These are phyloP conservation scores for Gymnocypris eckloni DNA, from an alignment of 2,797 vertebrate genomes.

Conservation along the genomic window DNA sequence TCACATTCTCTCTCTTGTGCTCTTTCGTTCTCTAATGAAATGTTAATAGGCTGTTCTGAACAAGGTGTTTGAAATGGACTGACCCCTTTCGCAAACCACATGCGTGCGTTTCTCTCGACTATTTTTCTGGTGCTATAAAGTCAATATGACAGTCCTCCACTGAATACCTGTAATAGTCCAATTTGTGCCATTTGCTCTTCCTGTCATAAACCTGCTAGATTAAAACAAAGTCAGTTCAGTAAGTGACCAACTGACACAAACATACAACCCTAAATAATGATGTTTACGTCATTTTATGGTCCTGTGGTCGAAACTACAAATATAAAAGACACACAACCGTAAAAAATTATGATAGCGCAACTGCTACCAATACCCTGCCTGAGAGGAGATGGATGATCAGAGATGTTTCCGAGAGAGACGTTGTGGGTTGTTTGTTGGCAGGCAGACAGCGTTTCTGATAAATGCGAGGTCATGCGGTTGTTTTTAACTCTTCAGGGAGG, in stretches of 20 bases:
- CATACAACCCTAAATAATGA: neutral
- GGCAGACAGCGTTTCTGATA: neutral
- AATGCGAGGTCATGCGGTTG: conserved; percentile 10
- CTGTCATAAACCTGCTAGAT: neutral
- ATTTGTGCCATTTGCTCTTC: neutral
- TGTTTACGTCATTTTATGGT: neutral
- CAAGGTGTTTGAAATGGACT: neutral
- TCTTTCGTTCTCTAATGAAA: conserved; percentile 35
- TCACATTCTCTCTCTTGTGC: neutral
- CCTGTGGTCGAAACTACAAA: neutral
- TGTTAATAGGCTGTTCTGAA: conserved; percentile 33
- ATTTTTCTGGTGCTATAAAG: conserved; percentile 6
- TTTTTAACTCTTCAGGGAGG: conserved; percentile 18
- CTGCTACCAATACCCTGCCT: neutral
- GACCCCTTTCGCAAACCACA: neutral
- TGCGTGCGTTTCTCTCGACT: neutral
- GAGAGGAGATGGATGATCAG: conserved; percentile 3
- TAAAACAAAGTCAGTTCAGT: neutral
- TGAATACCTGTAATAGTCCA: neutral
- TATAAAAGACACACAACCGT: neutral
- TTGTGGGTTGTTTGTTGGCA: conserved; percentile 14
- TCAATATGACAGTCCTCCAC: neutral
- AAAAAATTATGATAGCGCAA: neutral
- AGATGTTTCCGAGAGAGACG: conserved; percentile 1
- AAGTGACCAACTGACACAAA: neutral